These are phyloP conservation scores for Polydrusus tereticollis DNA, from an alignment of 2,888 invertebrate genomes.

Conservation along the genomic window DNA sequence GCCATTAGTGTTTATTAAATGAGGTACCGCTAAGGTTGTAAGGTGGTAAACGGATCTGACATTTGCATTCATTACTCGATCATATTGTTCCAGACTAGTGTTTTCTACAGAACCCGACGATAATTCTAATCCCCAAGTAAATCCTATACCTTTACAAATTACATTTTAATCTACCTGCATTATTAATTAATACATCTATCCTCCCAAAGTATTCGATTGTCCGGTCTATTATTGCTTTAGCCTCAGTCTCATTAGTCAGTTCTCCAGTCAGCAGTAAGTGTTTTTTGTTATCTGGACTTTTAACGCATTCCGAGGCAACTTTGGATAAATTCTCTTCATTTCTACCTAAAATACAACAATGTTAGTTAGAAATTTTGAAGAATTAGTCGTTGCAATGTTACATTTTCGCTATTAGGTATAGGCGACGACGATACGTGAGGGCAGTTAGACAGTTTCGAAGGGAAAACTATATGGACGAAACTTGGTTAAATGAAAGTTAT, in stretches of 20 bases:
- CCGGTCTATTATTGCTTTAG: constrained; percentile 77
- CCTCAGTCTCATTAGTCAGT: constrained; percentile 80
- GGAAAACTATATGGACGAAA: no score
- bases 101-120: constrained; percentile 92
- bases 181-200: constrained; percentile 89
- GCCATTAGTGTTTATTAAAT: constrained; percentile 85
- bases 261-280: constrained; percentile 78
- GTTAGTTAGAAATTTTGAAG: no score
- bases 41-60: constrained; percentile 85
- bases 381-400: no score
- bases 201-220: constrained; percentile 82
- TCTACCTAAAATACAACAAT: constrained; percentile 77
- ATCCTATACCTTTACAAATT: constrained; percentile 31
- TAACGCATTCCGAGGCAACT: constrained; percentile 72
- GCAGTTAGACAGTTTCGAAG: no score
- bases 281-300: constrained; percentile 69
- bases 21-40: constrained; percentile 89
- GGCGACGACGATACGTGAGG: no score
- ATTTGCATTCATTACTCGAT: constrained; percentile 90
- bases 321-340: constrained; percentile 77
- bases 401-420: no score
- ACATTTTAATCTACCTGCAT: constrained; percentile 87
- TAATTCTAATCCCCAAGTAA: no score
- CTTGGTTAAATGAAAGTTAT: no score
- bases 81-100: constrained; percentile 88